phyloP scores from a whole-genome alignment of 2,888 invertebrate genomes.

The Linnaemya vulpina region DNA sequence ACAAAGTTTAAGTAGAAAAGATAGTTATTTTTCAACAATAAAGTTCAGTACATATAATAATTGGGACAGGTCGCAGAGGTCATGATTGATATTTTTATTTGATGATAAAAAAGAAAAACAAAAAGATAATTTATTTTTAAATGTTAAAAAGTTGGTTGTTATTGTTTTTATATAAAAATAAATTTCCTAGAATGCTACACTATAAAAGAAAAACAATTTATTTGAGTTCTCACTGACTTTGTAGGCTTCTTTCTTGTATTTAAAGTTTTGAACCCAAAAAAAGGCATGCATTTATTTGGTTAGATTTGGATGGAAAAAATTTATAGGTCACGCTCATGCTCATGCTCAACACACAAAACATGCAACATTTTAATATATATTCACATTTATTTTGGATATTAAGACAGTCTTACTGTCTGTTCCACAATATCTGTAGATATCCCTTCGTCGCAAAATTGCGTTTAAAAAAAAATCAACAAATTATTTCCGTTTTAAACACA shows the following conservation, averaged over 20 bases:
- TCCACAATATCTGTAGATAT: no score
- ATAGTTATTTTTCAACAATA: conserved; percentile 7
- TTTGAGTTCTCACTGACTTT: conserved; percentile 52
- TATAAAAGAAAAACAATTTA: not conserved
- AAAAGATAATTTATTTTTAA: conserved; percentile 20
- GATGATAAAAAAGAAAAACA: conserved; percentile 20
- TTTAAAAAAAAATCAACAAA: no score
- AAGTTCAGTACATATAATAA: conserved; percentile 25
- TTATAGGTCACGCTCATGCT: conserved; percentile 57
- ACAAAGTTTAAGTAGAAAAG: conserved; percentile 16
- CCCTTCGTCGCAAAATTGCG: no score
- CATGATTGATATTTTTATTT: conserved; percentile 41
- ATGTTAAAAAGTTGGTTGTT: conserved; percentile 22
- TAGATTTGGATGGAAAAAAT: not conserved
- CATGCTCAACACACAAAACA: conserved; percentile 53
- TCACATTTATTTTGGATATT: not conserved
- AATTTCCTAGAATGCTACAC: not conserved
- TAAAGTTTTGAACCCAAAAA: conserved; percentile 16
- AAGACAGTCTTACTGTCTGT: no score
- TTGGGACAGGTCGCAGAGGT: conserved; percentile 24
- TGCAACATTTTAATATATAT: conserved; percentile 32
- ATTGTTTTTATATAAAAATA: conserved; percentile 2
- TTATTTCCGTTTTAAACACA: no score
- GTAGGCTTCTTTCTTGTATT: conserved; percentile 7
- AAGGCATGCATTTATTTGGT: conserved; percentile 55